Evolutionary conservation across 2,888 invertebrate species (phyloP).

Genomic region (Epiblema foenella): DNA sequence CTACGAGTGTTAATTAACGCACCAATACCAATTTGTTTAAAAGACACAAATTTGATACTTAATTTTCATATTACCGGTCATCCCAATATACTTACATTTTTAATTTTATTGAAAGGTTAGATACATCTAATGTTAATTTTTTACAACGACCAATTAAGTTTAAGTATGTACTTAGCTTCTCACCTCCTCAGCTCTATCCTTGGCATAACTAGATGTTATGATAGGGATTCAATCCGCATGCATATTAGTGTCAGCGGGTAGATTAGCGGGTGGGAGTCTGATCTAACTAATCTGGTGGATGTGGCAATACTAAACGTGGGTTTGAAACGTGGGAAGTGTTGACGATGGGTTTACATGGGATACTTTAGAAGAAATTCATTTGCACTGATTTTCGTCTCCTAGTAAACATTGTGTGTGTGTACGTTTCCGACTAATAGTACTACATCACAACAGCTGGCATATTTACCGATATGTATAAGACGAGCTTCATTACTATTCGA

Average conservation of each 20-base stretch:
- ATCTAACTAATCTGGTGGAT: slow-evolving; percentile 38
- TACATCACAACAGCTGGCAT: no score
- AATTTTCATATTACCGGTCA: not conserved
- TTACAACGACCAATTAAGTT: not conserved
- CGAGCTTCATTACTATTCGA: no score
- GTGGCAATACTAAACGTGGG: slow-evolving; percentile 24
- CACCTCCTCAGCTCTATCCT: slow-evolving; percentile 30
- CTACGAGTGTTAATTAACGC: slow-evolving; percentile 17
- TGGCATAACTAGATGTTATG: slow-evolving; percentile 25
- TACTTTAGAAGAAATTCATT: not conserved
- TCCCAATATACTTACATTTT: no score
- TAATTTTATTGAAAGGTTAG: no score
- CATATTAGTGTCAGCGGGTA: slow-evolving; percentile 42
- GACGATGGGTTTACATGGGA: not conserved
- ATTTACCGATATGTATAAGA: no score
- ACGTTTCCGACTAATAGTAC: no score
- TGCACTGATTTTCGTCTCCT: no score
- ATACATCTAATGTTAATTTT: no score
- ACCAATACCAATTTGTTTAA: not conserved
- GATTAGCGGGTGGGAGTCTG: slow-evolving; percentile 34
- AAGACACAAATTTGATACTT: not conserved
- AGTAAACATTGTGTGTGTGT: no score
- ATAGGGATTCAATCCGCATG: slow-evolving; percentile 31
- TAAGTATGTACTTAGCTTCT: slow-evolving; percentile 32
- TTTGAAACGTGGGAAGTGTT: slow-evolving; percentile 23